phyloP scores from a whole-genome alignment of 2,888 invertebrate genomes.

The Teinopalpus imperialis region DNA sequence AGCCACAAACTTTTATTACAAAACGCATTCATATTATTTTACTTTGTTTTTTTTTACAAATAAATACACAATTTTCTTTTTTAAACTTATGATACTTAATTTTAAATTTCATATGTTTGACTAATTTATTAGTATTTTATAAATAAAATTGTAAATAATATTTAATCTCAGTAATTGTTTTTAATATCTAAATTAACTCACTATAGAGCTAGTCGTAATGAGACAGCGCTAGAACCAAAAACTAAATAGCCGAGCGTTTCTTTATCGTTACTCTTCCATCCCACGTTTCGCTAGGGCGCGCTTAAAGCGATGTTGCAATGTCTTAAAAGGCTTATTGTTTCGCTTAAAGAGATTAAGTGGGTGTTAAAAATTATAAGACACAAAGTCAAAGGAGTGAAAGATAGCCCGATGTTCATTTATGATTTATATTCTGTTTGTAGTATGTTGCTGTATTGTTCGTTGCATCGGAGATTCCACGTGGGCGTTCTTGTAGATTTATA shows the following conservation, averaged over 20 bases:
- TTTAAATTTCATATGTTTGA: too few species aligned
- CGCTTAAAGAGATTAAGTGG: slow-evolving; percentile 66
- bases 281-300: slow-evolving; percentile 30
- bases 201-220: slow-evolving; percentile 14
- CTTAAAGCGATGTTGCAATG: slow-evolving; percentile 48
- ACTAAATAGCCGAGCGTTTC: slow-evolving; percentile 18
- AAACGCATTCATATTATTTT: too few species aligned
- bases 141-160: too few species aligned
- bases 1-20: too few species aligned
- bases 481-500: slow-evolving; percentile 73
- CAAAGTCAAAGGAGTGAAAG: slow-evolving; percentile 65
- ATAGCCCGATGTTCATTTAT: slow-evolving; percentile 64
- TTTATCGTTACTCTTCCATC: slow-evolving; percentile 24
- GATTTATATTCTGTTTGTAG: slow-evolving; percentile 74
- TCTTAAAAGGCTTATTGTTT: slow-evolving; percentile 58
- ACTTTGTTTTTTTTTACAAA: too few species aligned
- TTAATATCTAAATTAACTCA: neutral
- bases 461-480: slow-evolving; percentile 51
- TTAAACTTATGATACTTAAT: too few species aligned
- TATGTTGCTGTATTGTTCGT: slow-evolving; percentile 68
- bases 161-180: too few species aligned
- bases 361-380: slow-evolving; percentile 78
- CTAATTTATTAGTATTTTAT: too few species aligned
- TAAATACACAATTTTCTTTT: too few species aligned
- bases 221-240: slow-evolving; percentile 12